Percentiles rank a stretch among this genome's conserved stretches.
phyloP scores from a whole-genome alignment of 2,797 vertebrate species.

The Prunella strophiata region DNA sequence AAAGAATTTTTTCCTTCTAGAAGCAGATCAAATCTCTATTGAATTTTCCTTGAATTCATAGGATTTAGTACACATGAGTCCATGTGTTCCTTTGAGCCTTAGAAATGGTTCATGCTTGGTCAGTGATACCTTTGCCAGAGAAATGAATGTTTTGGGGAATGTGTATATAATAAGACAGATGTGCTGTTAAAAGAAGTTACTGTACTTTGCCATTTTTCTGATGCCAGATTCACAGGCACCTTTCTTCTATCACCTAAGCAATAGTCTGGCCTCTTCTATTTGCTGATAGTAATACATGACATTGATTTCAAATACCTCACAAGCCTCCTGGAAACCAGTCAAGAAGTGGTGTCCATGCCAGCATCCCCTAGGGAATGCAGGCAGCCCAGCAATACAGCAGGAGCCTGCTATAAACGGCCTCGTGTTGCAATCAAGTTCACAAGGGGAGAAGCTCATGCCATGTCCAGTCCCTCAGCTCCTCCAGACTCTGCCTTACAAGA shows the following conservation, averaged over 20 bases:
- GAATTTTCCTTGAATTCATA: constrained; percentile 25
- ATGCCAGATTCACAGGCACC: background rate
- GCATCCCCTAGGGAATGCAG: background rate
- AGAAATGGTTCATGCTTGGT: background rate
- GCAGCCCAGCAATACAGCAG: background rate
- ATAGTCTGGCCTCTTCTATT: background rate
- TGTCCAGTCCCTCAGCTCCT: background rate
- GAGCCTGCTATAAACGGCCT: background rate
- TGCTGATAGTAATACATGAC: background rate
- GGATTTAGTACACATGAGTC: background rate
- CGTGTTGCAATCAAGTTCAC: background rate
- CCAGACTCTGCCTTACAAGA: background rate
- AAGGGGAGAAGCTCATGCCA: background rate
- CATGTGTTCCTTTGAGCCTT: background rate
- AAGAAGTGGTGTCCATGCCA: background rate
- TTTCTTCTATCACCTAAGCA: background rate
- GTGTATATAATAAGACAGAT: background rate
- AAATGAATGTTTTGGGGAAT: background rate
- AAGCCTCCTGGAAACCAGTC: background rate
- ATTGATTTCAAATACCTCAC: background rate
- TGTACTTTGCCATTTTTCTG: background rate
- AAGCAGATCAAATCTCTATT: background rate
- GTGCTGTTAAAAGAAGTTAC: background rate
- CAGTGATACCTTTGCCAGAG: background rate
- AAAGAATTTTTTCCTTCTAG: constrained; percentile 1